These are phyloP conservation scores for Venusia cambrica DNA, from an alignment of 2,888 invertebrate genomes.

Conservation along the genomic window DNA sequence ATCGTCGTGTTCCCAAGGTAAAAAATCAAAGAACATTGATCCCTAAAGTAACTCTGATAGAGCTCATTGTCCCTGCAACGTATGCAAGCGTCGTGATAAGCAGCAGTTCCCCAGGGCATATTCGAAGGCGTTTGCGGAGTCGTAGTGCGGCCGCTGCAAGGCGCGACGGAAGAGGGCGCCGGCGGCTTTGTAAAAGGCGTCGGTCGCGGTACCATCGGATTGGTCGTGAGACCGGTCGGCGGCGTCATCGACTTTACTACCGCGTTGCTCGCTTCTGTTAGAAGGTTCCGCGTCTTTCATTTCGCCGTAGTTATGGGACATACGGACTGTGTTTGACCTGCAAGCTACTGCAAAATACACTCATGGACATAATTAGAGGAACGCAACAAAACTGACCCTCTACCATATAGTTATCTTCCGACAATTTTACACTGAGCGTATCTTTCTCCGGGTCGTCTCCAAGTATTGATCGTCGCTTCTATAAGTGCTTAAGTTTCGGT, in stretches of 20 bases:
- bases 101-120: slow-evolving; percentile 46
- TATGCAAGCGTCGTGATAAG: slow-evolving; percentile 16
- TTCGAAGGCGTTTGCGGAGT: slow-evolving; percentile 61
- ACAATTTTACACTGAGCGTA: too few relatives aligned
- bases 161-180: slow-evolving; percentile 55
- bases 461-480: too few relatives aligned
- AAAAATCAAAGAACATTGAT: too few relatives aligned
- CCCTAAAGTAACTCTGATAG: too few relatives aligned
- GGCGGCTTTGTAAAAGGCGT: slow-evolving; percentile 57
- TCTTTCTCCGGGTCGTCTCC: too few relatives aligned
- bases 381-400: too few relatives aligned
- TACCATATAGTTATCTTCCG: too few relatives aligned
- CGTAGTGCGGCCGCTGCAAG: slow-evolving; percentile 50
- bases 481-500: too few relatives aligned
- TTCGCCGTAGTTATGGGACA: background rate
- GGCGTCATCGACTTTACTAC: slow-evolving; percentile 65
- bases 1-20: too few relatives aligned
- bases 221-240: slow-evolving; percentile 58
- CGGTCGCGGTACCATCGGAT: slow-evolving; percentile 54
- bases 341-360: too few relatives aligned
- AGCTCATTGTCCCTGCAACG: slow-evolving; percentile 14
- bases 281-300: slow-evolving; percentile 49
- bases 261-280: slow-evolving; percentile 56
- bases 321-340: too few relatives aligned
- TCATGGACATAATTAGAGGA: too few relatives aligned